Evolutionary conservation across 64 coral and sea anemone genomes (phyloP), one percentile per base, ranked within the genome.

Genomic region (Orbicella faveolata): DNA sequence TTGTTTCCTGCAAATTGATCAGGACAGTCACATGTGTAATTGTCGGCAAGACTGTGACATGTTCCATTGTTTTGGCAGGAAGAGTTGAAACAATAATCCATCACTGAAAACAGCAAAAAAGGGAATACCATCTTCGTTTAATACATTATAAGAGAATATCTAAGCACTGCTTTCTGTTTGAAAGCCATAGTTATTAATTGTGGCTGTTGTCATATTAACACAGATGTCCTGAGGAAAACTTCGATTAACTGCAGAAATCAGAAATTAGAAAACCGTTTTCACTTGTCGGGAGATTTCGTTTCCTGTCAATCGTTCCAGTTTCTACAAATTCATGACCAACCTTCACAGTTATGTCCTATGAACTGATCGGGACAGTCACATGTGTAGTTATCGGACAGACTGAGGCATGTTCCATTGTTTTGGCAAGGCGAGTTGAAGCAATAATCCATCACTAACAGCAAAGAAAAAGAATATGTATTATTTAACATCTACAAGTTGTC

Each of bases 21-120:
- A 23, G 36, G 21, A 12, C 76, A 78, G 10, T 48, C 7, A 39
- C 76, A 78, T 9, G 35, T 36, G 76, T 78, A 52, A 8, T 52
- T 20, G 9, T 25, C 41, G 2, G 20, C 5, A 21, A 23, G 19
- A 39, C 23, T 78, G 17, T 6, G 16, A 20, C 76, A 78, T n/a
- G 37, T 52, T 20, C 76, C 76, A 39, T 78, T 78, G 21, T 78
- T 78, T 78, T 78, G 36, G 19, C 76, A 78, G 20, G 76, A 44
- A 9, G 15, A 41, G 9, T 78, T 2, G 17, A 21, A 52, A 41
- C 76, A 78, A 19, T 78, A 3, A 52, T 78, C 39, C 10, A 52
- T 78, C 39, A 2, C 76, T 78, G 67, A 11, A 25, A 70, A 70
- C 1, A 70, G 18, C 3, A 21, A 67, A 70, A 6, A 25, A 26